Percentiles rank a stretch among this genome's conserved stretches.
Conservation (phyloP, 1,140 invertebrate species). For the Oreohelix idahoensis region DNA sequence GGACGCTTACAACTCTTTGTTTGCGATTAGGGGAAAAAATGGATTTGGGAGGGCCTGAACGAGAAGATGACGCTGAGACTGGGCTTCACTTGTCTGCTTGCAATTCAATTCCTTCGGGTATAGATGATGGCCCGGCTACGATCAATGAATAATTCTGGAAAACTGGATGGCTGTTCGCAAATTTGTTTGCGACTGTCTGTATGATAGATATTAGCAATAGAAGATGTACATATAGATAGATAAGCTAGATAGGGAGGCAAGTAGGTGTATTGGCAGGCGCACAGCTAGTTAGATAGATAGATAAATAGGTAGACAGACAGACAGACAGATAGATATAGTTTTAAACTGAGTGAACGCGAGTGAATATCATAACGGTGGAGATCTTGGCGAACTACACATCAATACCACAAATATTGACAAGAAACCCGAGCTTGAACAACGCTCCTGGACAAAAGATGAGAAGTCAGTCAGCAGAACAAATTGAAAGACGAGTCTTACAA, state of each 20-base stretch:
- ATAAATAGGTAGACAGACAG: no score
- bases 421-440: not conserved
- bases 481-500: not conserved
- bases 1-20: slow-evolving; percentile 7
- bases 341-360: no score
- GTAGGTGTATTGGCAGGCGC: no score
- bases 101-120: not conserved
- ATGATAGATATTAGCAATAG: not conserved
- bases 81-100: not conserved
- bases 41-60: not conserved
- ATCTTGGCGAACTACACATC: no score
- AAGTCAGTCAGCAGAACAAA: not conserved
- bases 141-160: slow-evolving; percentile 3
- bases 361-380: no score
- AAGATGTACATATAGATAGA: not conserved
- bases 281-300: no score
- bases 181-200: not conserved
- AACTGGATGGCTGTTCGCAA: not conserved
- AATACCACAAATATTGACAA: no score
- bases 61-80: not conserved
- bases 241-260: no score
- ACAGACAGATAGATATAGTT: no score
- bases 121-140: not conserved
- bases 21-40: not conserved
- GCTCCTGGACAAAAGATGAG: not conserved